Conservation (phyloP, 2,113 vertebrate genomes). For the Oryzias woworae region DNA sequence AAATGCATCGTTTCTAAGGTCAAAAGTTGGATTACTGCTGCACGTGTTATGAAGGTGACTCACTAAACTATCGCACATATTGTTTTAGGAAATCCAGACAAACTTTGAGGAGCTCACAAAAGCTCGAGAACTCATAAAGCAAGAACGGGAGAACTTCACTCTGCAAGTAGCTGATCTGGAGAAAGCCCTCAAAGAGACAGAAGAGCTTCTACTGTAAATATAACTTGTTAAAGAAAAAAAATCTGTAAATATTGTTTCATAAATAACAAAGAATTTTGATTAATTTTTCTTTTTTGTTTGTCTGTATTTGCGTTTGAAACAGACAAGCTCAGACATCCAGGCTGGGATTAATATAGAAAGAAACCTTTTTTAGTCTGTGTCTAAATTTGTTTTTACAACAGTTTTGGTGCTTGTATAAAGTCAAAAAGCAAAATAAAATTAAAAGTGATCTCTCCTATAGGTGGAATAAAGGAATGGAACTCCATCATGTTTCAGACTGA, state of each 20-base stretch:
- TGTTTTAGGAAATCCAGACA: constrained; percentile 65
- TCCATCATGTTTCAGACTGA: too few species aligned
- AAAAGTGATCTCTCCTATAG: too few species aligned
- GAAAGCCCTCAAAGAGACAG: constrained; percentile 66
- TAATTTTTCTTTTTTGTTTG: too few species aligned
- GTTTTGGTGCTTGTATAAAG: too few species aligned
- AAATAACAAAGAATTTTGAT: too few species aligned
- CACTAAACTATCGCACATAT: background rate
- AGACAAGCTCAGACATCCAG: too few species aligned
- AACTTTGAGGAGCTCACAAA: constrained; percentile 55
- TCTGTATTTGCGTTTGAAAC: too few species aligned
- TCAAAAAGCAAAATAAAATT: too few species aligned
- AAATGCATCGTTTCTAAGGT: background rate
- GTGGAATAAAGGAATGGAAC: too few species aligned
- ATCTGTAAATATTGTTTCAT: background rate
- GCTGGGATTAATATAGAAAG: too few species aligned
- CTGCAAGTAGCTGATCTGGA: constrained; percentile 65
- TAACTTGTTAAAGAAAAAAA: background rate
- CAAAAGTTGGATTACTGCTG: background rate
- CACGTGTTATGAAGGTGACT: background rate
- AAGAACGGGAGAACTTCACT: constrained; percentile 66
- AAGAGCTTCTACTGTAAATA: constrained; percentile 40
- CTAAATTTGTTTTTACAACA: too few species aligned
- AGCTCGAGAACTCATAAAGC: constrained; percentile 50
- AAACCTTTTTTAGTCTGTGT: too few species aligned